phyloP scores from a whole-genome alignment of 2,888 invertebrate genomes.

The Seladonia tumulorum region DNA sequence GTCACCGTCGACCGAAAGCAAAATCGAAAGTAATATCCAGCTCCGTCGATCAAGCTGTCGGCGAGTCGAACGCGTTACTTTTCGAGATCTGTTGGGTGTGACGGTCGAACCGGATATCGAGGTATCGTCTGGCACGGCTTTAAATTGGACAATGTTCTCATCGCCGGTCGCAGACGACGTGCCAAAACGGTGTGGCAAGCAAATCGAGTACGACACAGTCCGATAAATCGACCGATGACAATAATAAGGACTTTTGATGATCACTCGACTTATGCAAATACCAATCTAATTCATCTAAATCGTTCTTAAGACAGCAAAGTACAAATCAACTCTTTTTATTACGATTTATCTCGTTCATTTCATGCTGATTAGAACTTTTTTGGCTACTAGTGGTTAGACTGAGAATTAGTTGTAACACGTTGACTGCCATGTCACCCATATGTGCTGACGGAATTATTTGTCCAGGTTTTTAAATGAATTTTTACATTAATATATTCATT shows the following conservation, averaged over 20 bases:
- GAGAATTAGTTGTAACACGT: not conserved
- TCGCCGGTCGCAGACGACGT: slow-evolving; percentile 13
- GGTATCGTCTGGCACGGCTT: slow-evolving; percentile 55
- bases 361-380: too few species aligned
- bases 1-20: not conserved
- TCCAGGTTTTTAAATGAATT: too few species aligned
- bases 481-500: too few species aligned
- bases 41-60: slow-evolving; percentile 45
- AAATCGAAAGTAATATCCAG: slow-evolving; percentile 2
- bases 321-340: too few species aligned
- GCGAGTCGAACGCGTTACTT: slow-evolving; percentile 46
- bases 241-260: not conserved
- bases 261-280: too few species aligned
- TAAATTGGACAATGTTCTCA: slow-evolving; percentile 58
- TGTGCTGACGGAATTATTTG: too few species aligned
- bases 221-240: slow-evolving; percentile 1
- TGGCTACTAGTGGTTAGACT: too few species aligned
- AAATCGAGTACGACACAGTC: not conserved
- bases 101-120: slow-evolving; percentile 69
- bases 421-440: too few species aligned
- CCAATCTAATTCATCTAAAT: too few species aligned
- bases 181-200: slow-evolving; percentile 37
- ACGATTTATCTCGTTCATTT: too few species aligned
- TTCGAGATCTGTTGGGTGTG: slow-evolving; percentile 55
- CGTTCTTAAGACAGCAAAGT: too few species aligned